A percentile compares a stretch with the other conserved stretches of the same genome.
Conservation (phyloP, 2,797 vertebrate genomes). For the Scolopax bukidnonensis region DNA sequence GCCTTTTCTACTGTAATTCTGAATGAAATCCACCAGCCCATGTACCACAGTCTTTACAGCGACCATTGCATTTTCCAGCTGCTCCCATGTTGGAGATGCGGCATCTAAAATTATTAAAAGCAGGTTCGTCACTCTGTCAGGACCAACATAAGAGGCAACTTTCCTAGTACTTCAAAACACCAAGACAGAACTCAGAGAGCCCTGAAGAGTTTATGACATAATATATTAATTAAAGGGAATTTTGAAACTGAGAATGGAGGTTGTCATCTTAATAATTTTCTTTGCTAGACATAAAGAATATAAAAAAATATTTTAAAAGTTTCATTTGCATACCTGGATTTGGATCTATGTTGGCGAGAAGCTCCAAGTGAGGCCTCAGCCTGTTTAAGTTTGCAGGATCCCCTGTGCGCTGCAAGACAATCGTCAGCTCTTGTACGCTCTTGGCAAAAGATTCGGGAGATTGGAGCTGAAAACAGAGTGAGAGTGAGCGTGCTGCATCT, state of each 20-base stretch:
- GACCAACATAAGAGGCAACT: neutral
- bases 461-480: slow-evolving; percentile 83
- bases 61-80: slow-evolving; percentile 92
- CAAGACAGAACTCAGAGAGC: neutral
- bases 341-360: slow-evolving; percentile 95
- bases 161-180: neutral
- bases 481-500: slow-evolving; percentile 14
- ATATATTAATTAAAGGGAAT: neutral
- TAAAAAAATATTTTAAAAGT: neutral
- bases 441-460: slow-evolving; percentile 97
- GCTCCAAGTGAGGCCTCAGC: slow-evolving; percentile 91
- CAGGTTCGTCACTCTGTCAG: neutral
- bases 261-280: neutral
- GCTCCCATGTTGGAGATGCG: slow-evolving; percentile 89
- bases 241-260: neutral
- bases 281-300: neutral
- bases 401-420: slow-evolving; percentile 93
- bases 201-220: neutral
- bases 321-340: slow-evolving; percentile 85
- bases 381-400: slow-evolving; percentile 95
- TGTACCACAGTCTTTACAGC: slow-evolving; percentile 94
- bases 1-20: slow-evolving; percentile 96
- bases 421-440: slow-evolving; percentile 95
- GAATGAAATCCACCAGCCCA: slow-evolving; percentile 94
- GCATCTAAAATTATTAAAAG: slow-evolving; percentile 78